phyloP scores from a whole-genome alignment of 2,113 vertebrate species.

The Amia ocellicauda region DNA sequence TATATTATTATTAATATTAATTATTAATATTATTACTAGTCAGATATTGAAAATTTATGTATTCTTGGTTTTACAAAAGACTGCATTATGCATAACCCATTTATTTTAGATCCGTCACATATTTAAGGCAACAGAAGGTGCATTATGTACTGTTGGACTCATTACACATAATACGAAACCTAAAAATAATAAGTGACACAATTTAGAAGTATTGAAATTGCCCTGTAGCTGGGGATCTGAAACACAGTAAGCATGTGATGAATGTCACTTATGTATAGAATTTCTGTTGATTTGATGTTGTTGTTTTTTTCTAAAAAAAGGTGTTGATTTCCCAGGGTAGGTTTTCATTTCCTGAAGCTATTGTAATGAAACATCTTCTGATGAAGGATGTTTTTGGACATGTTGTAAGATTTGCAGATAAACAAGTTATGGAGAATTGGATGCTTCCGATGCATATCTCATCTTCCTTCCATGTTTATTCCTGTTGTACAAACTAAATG shows the following conservation, averaged over 20 bases:
- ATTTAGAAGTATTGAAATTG: too few species aligned
- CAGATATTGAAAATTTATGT: too few species aligned
- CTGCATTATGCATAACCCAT: too few species aligned
- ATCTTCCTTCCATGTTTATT: not conserved
- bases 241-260: not conserved
- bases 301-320: constrained; percentile 10
- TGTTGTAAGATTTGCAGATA: constrained; percentile 8
- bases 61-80: too few species aligned
- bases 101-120: too few species aligned
- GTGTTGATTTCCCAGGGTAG: too few species aligned
- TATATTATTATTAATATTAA: too few species aligned
- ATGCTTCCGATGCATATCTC: not conserved
- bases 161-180: too few species aligned
- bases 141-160: too few species aligned
- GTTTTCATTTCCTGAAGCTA: constrained; percentile 1
- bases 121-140: too few species aligned
- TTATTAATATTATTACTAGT: too few species aligned
- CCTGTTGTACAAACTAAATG: not conserved
- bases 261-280: not conserved
- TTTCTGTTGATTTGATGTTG: not conserved
- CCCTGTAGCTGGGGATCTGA: not conserved
- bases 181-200: too few species aligned
- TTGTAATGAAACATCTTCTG: not conserved
- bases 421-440: not conserved
- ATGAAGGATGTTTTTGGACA: constrained; percentile 11